Conservation (phyloP, 2,113 vertebrate genomes). For the Castor canadensis region DNA sequence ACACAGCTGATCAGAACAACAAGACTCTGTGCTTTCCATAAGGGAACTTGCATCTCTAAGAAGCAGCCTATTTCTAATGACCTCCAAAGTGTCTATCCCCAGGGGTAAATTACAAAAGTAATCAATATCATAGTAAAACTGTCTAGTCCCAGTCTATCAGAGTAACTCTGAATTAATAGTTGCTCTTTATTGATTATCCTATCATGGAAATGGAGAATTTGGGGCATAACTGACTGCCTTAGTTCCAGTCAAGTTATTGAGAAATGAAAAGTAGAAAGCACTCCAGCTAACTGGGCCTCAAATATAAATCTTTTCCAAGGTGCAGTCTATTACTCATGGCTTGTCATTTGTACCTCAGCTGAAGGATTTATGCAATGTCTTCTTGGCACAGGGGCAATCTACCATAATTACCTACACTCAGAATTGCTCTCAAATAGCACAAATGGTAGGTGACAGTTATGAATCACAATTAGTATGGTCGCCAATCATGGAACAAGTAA, state of each 20-base stretch:
- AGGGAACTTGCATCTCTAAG: not conserved
- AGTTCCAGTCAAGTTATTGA: slow-evolving; percentile 79
- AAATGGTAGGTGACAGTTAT: slow-evolving; percentile 72
- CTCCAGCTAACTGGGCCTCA: slow-evolving; percentile 72
- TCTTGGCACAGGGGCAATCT: slow-evolving; percentile 67
- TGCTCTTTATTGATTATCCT: slow-evolving; percentile 83
- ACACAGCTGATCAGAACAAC: not conserved
- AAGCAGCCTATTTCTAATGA: slow-evolving; percentile 35
- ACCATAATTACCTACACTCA: slow-evolving; percentile 79
- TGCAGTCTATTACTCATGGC: slow-evolving; percentile 76
- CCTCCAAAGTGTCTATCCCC: slow-evolving; percentile 61
- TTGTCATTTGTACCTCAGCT: slow-evolving; percentile 76
- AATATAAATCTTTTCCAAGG: slow-evolving; percentile 82
- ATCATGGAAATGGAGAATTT: slow-evolving; percentile 74
- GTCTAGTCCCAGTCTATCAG: slow-evolving; percentile 76
- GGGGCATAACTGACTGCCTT: slow-evolving; percentile 82
- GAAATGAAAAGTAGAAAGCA: slow-evolving; percentile 81
- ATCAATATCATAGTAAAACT: slow-evolving; percentile 80
- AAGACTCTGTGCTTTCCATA: not conserved
- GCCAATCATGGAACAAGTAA: slow-evolving; percentile 45
- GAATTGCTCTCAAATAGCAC: slow-evolving; percentile 76
- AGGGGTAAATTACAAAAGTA: slow-evolving; percentile 75
- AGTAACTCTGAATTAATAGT: slow-evolving; percentile 81
- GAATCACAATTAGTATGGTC: slow-evolving; percentile 79
- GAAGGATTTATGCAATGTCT: slow-evolving; percentile 81